phyloP scores from a whole-genome alignment of 2,797 vertebrate species.

The Triplophysa yarkandensis region DNA sequence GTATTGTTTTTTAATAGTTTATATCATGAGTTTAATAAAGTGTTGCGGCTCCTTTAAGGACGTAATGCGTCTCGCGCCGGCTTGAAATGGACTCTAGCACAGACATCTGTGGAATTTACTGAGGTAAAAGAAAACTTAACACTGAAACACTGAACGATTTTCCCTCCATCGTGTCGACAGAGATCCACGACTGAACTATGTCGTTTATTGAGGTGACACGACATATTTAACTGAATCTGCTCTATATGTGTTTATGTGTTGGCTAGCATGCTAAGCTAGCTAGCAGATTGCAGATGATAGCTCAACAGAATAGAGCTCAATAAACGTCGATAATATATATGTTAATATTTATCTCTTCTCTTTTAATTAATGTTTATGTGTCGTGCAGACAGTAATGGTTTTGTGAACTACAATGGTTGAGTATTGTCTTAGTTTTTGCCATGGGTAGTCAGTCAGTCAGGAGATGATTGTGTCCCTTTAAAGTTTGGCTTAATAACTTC shows the following conservation, averaged over 20 bases:
- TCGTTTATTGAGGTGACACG: slow-evolving; percentile 38
- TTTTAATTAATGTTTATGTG: not conserved
- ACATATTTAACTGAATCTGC: not conserved
- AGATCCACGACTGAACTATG: slow-evolving; percentile 28
- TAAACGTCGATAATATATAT: not conserved
- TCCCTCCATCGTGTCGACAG: not conserved
- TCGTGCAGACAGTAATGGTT: not conserved
- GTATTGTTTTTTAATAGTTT: no score
- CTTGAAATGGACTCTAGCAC: not conserved
- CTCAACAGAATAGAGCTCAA: not conserved
- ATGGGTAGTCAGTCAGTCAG: not conserved
- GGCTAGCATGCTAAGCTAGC: slow-evolving; percentile 32
- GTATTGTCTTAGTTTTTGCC: not conserved
- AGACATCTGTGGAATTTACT: slow-evolving; percentile 38
- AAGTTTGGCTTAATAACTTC: no score
- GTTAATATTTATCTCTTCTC: not conserved
- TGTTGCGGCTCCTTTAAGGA: slow-evolving; percentile 44
- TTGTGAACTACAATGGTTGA: not conserved
- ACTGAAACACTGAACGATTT: not conserved
- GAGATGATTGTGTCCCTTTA: no score
- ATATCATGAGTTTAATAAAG: not conserved
- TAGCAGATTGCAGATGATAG: slow-evolving; percentile 34
- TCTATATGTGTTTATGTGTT: slow-evolving; percentile 32
- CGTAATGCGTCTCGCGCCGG: not conserved
- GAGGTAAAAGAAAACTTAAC: slow-evolving; percentile 26